Evolutionary conservation across 2,888 invertebrate genomes (phyloP).

Genomic region (Steromphala cineraria): DNA sequence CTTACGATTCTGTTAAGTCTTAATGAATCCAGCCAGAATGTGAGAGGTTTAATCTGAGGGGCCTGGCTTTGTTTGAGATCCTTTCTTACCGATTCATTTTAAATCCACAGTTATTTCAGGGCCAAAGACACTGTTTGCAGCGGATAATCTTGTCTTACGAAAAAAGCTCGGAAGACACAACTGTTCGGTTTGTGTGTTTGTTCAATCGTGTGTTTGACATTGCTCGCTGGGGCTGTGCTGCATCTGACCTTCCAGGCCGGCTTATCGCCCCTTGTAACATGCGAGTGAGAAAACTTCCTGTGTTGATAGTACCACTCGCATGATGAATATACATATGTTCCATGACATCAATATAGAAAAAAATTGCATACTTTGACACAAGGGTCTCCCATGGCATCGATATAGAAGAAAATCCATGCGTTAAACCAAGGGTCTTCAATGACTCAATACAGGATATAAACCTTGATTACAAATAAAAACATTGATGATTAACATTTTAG

Average conservation of each 20-base stretch:
- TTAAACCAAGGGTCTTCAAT: too few species aligned
- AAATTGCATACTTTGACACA: too few species aligned
- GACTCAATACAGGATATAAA: too few species aligned
- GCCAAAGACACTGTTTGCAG: not conserved
- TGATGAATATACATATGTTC: too few species aligned
- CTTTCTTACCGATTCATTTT: not conserved
- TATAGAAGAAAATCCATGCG: too few species aligned
- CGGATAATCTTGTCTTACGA: not conserved
- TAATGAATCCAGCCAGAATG: not conserved
- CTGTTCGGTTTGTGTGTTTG: not conserved
- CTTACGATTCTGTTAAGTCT: not conserved
- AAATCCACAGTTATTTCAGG: not conserved
- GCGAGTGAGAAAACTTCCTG: too few species aligned
- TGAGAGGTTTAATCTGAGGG: not conserved
- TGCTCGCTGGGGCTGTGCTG: not conserved
- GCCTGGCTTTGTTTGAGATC: not conserved
- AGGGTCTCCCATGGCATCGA: too few species aligned
- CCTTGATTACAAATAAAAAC: too few species aligned
- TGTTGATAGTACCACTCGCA: too few species aligned
- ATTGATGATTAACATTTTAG: too few species aligned
- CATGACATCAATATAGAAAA: too few species aligned
- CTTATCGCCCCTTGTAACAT: not conserved
- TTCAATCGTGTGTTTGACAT: conserved; percentile 3
- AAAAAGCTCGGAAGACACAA: not conserved
- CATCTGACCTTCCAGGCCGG: not conserved